Evolutionary conservation across 2,113 vertebrate genomes (phyloP), one percentile per base, ranked within the genome.

Genomic region (Ptilonorhynchus violaceus): DNA sequence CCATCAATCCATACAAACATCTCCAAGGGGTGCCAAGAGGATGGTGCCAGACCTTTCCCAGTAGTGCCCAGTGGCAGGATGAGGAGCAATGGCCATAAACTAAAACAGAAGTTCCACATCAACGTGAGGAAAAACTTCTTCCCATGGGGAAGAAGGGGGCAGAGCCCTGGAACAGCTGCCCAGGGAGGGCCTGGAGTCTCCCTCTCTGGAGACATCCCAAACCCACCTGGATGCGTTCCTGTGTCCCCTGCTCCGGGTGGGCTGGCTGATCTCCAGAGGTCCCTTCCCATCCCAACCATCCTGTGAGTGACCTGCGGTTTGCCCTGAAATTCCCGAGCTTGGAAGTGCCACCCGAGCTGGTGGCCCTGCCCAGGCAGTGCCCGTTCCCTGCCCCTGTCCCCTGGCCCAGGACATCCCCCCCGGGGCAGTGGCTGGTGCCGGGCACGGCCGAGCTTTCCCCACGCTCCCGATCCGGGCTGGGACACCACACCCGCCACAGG

Each of bases 241-340:
- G 58, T n/a, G n/a, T 4, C n/a, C 0, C n/a, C 52, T 46, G 58
- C 39, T 8, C 35, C 14, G 10, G 39, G 2, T 6, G 52, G 14
- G 18, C 33, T 46, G 56, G 42, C 6, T 4, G n/a, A 13, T 4
- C 21, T 33, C 64, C 63, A 66, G 64, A 9, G 30, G 22, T 16
- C 41, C 52, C 11, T 5, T 10, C n/a, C 30, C 8, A 3, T 1
- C 15, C 50, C 56, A 13, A 11, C 8, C 3, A 1, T 1, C 3
- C 55, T 4, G 9, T 3, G 53, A 1, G 79, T 15, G 18, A 17
- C 3, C 22, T 35, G 5, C 0, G 0, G 2, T 10, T 39, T 39
- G 33, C 55, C 50, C 24, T 0, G 3, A 30, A 5, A 6, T 23
- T 5, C 6, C 19, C 30, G 6, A 28, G 47, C n/a, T 12, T 42